phyloP scores from a whole-genome alignment of 2,113 vertebrate species.

The Corapipo altera region DNA sequence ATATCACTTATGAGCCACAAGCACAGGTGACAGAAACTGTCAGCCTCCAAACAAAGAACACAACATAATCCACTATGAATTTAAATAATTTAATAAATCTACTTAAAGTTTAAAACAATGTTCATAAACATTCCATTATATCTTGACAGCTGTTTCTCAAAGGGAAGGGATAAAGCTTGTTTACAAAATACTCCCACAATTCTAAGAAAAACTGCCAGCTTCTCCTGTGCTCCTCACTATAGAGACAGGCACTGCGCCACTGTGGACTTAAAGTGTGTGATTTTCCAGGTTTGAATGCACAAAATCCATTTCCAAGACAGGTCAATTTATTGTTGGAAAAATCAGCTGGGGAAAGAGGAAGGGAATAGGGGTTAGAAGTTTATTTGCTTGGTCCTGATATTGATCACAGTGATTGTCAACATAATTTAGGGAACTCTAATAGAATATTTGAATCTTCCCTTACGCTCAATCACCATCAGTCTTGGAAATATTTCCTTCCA shows the following conservation, averaged over 20 bases:
- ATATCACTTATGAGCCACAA: not conserved
- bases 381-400: not conserved
- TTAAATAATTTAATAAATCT: not conserved
- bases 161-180: not conserved
- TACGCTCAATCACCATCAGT: not conserved
- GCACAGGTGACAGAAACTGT: not conserved
- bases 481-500: not conserved
- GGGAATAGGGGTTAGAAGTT: not conserved
- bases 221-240: no score
- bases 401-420: not conserved
- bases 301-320: not conserved
- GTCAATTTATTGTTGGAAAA: not conserved
- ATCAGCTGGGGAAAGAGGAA: not conserved
- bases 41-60: not conserved
- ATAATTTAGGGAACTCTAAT: not conserved
- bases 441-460: not conserved
- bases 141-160: not conserved
- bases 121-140: not conserved
- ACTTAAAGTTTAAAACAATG: not conserved
- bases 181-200: not conserved
- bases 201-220: not conserved
- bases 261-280: not conserved
- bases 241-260: not conserved
- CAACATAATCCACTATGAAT: not conserved
- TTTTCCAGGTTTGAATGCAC: not conserved